Base-by-base conservation (phyloP, 2,113 vertebrate genomes). In the Eretmochelys imbricata region DNA sequence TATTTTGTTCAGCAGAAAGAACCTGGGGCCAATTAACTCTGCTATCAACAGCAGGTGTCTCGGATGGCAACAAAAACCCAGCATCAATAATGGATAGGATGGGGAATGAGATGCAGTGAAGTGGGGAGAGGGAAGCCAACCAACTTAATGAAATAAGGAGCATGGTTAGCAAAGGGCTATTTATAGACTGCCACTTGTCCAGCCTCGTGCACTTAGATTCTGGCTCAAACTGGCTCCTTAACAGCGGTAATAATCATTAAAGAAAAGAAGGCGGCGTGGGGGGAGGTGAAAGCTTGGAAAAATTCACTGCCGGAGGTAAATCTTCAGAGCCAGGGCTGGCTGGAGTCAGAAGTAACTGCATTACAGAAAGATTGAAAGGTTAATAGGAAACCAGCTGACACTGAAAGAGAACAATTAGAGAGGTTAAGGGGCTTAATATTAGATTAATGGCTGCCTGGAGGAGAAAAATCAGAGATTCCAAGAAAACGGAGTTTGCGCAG, bases 371-470 rank as follows among this genome's bases (percentile, higher is more conserved):
- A 98, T 25, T 84, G 96, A 96, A 97, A 97, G 97, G 98, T 98
- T 98, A 97, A 97, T 97, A 93, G 91, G 97, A 96, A 97, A 96
- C 92, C 97, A 94, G 97, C 97, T 91, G 95, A 97, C 93, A 93
- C 93, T 94, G 94, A 97, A 94, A 96, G 87, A 88, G 97, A 96
- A 97, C 97, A 97, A 95, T 98, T 97, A 98, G 95, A 97, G 94
- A 97, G 97, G 96, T 96, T 97, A 97, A 94, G 95, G 96, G 97
- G 95, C 92, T 98, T 96, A 91, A 93, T 97, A 97, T 98, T 97
- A 97, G 97, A 97, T 98, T 96, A 97, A 95, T 93, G 95, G 93
- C 95, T 94, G 92, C 97, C 97, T 87, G 89, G 92, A 96, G 96
- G 94, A 97, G 65, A 89, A 97, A 98, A 97, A 94, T 96, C 96